Conservation (phyloP, 2,888 invertebrate species). For the Mythimna lalbum region DNA sequence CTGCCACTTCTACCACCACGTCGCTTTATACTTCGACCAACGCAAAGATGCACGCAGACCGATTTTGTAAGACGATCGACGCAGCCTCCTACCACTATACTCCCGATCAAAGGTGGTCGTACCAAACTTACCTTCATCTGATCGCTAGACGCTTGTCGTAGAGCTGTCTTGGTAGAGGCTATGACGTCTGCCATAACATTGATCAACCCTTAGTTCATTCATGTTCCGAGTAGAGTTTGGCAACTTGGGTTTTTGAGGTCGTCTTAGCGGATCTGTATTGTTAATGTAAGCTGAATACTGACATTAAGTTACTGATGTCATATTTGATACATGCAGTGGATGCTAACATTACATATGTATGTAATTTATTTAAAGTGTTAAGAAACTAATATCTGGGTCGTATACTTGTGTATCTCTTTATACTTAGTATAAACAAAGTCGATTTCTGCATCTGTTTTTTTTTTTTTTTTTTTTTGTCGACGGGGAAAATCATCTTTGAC, state of each 20-base stretch:
- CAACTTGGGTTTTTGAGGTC: slow-evolving; percentile 85
- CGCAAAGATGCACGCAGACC: slow-evolving; percentile 85
- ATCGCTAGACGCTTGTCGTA: slow-evolving; percentile 25
- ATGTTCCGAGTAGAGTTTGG: slow-evolving; percentile 85
- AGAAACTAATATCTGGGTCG: not conserved
- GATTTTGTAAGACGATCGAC: slow-evolving; percentile 89
- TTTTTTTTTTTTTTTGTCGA: no score
- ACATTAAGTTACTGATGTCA: slow-evolving; percentile 55
- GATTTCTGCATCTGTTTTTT: no score
- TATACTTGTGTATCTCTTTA: no score
- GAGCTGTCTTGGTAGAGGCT: slow-evolving; percentile 76
- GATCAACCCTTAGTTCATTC: slow-evolving; percentile 88
- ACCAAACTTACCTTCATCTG: slow-evolving; percentile 57
- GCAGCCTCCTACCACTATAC: slow-evolving; percentile 82
- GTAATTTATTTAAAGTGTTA: slow-evolving; percentile 1
- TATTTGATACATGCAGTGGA: slow-evolving; percentile 49
- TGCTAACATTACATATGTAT: slow-evolving; percentile 14
- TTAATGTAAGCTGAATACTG: slow-evolving; percentile 59
- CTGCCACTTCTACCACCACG: slow-evolving; percentile 83
- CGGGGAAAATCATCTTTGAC: no score
- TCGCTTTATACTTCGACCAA: slow-evolving; percentile 89
- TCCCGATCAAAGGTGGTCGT: slow-evolving; percentile 48
- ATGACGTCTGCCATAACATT: slow-evolving; percentile 84
- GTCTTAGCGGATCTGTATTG: slow-evolving; percentile 80
- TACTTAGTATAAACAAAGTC: no score